Evolutionary conservation across 2,113 vertebrate species (phyloP), one percentile per base, ranked within the genome.

Genomic region (Copsychus sechellarum): DNA sequence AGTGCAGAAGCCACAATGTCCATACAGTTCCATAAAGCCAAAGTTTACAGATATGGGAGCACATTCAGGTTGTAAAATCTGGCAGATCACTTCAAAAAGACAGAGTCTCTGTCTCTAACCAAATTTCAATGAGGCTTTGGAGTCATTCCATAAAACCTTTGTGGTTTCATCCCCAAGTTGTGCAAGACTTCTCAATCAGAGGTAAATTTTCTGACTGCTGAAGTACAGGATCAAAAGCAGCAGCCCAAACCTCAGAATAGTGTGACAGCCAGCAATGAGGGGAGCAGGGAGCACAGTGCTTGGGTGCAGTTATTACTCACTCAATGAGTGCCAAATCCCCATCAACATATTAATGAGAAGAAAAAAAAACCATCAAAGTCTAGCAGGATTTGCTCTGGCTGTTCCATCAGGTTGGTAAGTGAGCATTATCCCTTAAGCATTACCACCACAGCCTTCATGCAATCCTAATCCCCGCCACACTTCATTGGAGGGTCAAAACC

Each of bases 371-470:
- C 38, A 51, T 93, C 72, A 79, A 80, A 87, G 45, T 67, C 91
- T 54, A 83, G 70, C 57, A 62, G 88, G 91, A 92, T 95, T 94
- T 96, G 43, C 81, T 92, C 71, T 7, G 24, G 40, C 76, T 92
- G 78, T 92, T 90, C 90, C 76, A 77, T 96, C 91, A 92, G 34
- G 88, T 64, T 94, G 92, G 92, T 80, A 81, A 92, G 92, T 77
- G 58, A 96, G 78, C 73, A 33, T 93, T 93, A 91, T 90, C 87
- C 94, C 70, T 90, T 94, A 60, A 90, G 61, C 71, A 92, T 60
- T 88, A 86, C 83, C 45, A 73, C n/a, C 53, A 47, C 65, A 69
- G 64, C 73, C 80, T 93, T 76, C 92, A 90, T 82, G 80, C 43
- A 77, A 88, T 86, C 72, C 45, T 90, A 90, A 94, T 94, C 88